A percentile compares a stretch with the other conserved stretches of the same genome.
These are phyloP conservation scores for Thelaira solivaga DNA, from an alignment of 2,888 invertebrate species.

Conservation along the genomic window DNA sequence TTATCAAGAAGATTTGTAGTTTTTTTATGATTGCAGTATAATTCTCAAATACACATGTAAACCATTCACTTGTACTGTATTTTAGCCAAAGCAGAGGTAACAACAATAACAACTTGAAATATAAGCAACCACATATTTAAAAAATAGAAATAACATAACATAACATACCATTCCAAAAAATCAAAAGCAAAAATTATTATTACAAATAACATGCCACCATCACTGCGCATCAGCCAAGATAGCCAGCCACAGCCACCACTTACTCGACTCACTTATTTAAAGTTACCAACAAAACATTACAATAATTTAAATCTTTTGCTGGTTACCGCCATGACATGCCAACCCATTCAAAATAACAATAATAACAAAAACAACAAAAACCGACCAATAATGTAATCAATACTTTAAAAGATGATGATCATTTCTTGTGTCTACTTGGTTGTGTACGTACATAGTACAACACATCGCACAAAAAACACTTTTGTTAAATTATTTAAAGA, in stretches of 20 bases:
- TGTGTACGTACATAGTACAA: too few species aligned
- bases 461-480: not conserved
- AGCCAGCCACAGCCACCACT: conserved; percentile 6
- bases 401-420: conserved; percentile 46
- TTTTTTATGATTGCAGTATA: not conserved
- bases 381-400: conserved; percentile 49
- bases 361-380: not conserved
- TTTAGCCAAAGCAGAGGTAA: too few species aligned
- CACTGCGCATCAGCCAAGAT: not conserved
- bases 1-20: not conserved
- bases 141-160: not conserved
- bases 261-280: conserved; percentile 9
- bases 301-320: conserved; percentile 42
- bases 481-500: conserved; percentile 18
- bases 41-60: not conserved
- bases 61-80: conserved; percentile 22
- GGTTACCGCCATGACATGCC: conserved; percentile 17
- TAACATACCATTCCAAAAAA: conserved; percentile 27
- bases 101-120: not conserved
- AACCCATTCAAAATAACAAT: conserved; percentile 29
- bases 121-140: conserved; percentile 10
- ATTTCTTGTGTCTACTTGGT: not conserved
- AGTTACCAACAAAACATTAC: conserved; percentile 7
- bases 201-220: conserved; percentile 36
- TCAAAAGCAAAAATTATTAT: conserved; percentile 23